Base-by-base conservation (phyloP, 2,797 vertebrate genomes). In the Sebastes taczanowskii region DNA sequence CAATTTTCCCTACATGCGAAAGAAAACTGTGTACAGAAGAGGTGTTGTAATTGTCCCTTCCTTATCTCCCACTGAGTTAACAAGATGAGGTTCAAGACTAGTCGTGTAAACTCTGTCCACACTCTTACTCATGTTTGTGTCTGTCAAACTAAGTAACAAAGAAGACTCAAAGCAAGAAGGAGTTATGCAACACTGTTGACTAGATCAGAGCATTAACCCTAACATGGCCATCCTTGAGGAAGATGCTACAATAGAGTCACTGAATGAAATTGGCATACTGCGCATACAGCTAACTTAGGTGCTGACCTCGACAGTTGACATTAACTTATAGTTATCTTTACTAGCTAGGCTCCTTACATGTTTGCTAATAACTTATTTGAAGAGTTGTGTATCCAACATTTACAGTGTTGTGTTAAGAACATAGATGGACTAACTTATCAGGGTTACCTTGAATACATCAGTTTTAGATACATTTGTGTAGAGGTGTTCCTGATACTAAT, bases 341-440 rank as follows among this genome's bases (percentile, higher is more conserved):
- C 16, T 46, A 46, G 42, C 42, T 46, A 18, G 6, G 42, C 42
- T 46, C 16, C 42, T 18, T 46, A 46, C 42, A 46, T 46, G 42
- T 18, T 46, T 46, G 42, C 42, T 18, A 46, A 46, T 46, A 46
- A 46, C 16, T 46, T 46, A 18, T 18, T 46, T 46, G 42, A 46
- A 46, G 42, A 46, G 42, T 46, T 46, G 0, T 46, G 1, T 46
- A 0, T 46, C 42, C 42, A 0, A 46, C 0, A 46, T 46, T 46
- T 0, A 18, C 42, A 46, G 1, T 0, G 7, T 46, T 46, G 42
- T 46, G 42, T 46, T 46, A 46, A 46, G 42, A 46, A 46, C 42
- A 46, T 46, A 2, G 42, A 46, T 46, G 0, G 42, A 46, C 42
- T 46, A 46, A 18, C 16, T 46, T 46, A 46, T 46, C 42, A 46